These are phyloP conservation scores for Anguilla japonica DNA, from an alignment of 2,113 vertebrate genomes.

Conservation along the genomic window DNA sequence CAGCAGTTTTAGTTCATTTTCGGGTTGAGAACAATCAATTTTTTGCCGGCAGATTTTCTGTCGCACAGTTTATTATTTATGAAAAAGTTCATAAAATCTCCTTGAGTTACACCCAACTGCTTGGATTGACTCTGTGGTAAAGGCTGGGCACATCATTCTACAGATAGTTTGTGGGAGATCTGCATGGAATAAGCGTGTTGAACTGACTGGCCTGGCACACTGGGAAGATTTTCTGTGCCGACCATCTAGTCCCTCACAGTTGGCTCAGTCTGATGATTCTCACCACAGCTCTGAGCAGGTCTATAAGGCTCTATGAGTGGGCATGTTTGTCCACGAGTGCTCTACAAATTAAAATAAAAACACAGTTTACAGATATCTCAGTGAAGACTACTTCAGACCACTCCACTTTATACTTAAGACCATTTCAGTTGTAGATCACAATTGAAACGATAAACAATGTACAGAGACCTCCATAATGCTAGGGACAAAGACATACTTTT, in stretches of 20 bases:
- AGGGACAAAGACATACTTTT: too few relatives aligned
- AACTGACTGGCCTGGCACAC: neutral
- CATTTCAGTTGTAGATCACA: too few relatives aligned
- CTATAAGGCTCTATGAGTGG: neutral
- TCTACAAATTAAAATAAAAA: neutral
- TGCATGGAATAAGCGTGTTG: neutral
- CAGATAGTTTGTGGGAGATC: neutral
- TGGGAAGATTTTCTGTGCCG: neutral
- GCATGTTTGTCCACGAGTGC: neutral
- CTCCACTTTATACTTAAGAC: too few relatives aligned
- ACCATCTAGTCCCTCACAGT: neutral
- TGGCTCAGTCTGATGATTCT: neutral
- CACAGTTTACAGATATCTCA: neutral
- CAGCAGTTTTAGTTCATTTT: too few relatives aligned
- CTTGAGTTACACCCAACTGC: neutral
- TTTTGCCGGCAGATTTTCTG: neutral
- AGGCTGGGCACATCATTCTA: neutral
- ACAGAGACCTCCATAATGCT: too few relatives aligned
- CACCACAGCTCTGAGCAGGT: too few relatives aligned
- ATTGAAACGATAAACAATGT: too few relatives aligned
- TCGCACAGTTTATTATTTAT: neutral
- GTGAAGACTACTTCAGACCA: neutral
- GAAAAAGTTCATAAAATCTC: neutral
- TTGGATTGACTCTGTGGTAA: neutral
- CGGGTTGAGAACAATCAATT: neutral